Conservation (phyloP, 2,888 invertebrate species). For the Hyalella azteca region DNA sequence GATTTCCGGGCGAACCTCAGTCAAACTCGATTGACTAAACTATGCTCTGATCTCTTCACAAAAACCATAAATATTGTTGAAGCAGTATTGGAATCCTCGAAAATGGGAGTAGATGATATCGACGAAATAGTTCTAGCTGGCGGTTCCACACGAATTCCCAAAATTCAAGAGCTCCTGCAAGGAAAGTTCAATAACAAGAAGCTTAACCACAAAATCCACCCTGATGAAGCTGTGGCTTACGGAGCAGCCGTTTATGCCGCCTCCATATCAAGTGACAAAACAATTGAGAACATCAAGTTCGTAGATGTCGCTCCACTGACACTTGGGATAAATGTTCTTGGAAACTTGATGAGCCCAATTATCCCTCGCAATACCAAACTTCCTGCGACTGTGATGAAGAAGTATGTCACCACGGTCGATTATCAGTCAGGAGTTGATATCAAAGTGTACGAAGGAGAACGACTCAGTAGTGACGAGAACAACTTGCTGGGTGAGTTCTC, state of each 20-base stretch:
- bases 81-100: not conserved
- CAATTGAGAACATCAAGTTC: not conserved
- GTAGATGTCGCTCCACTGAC: not conserved
- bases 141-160: not conserved
- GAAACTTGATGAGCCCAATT: not conserved
- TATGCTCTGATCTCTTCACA: slow-evolving; percentile 19
- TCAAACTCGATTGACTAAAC: not conserved
- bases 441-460: not conserved
- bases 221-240: slow-evolving; percentile 28
- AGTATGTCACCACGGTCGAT: not conserved
- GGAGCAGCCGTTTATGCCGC: slow-evolving; percentile 25
- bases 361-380: not conserved
- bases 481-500: not conserved
- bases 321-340: not conserved
- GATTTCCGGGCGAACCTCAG: not conserved
- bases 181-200: not conserved
- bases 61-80: not conserved
- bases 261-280: not conserved
- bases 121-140: slow-evolving; percentile 5
- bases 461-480: not conserved
- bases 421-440: slow-evolving; percentile 2
- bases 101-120: not conserved
- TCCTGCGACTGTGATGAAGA: not conserved
- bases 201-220: not conserved
- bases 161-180: not conserved